Base-by-base conservation (phyloP, 2,888 invertebrate genomes). In the Euzetes globulus region DNA sequence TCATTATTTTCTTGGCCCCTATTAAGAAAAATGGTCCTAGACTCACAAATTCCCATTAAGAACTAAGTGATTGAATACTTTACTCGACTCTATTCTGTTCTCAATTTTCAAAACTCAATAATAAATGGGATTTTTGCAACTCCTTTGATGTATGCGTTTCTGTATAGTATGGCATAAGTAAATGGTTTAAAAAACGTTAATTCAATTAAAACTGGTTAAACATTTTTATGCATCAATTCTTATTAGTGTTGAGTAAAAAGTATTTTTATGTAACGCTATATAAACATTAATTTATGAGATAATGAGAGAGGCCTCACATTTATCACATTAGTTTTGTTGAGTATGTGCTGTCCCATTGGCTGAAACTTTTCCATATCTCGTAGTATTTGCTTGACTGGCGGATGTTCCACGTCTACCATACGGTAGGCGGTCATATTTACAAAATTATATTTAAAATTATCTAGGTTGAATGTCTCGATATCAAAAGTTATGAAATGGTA, bases 401-500 rank as follows among this genome's bases (percentile, higher is more conserved):
- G 87, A 41, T 88, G 87, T 73, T 89, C 89, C 2, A 91, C 86
- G 81, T 93, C 92, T 1, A 93, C 92, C 78, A 95, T 85, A 55
- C 94, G 87, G 86, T 93, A 94, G 0, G 94, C 92, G 17, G 94
- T 94, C 85, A 95, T 92, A 83, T 95, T 95, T 60, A 94, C 94
- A 58, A 90, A 89, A 81, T 94, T 94, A 85, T 94, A 93, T 81
- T 91, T 91, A 83, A 94, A 95, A 81, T 82, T 82, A 72, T 82
- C 82, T 77, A 83, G 79, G 78, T 83, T 81, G 58, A 82, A 78
- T n/a, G 81, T 79, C 73, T 82, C 82, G 22, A 82, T 78, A 77
- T 83, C 83, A 83, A 93, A 91, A 2, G 93, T 92, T 19, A 94
- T 94, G 82, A 94, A 94, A 85, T 94, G 90, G 82, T 94, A 96